A percentile compares a stretch with the other conserved stretches of the same genome.
Evolutionary conservation across 2,888 invertebrate species (phyloP).

Genomic region (Diarsia brunnea): DNA sequence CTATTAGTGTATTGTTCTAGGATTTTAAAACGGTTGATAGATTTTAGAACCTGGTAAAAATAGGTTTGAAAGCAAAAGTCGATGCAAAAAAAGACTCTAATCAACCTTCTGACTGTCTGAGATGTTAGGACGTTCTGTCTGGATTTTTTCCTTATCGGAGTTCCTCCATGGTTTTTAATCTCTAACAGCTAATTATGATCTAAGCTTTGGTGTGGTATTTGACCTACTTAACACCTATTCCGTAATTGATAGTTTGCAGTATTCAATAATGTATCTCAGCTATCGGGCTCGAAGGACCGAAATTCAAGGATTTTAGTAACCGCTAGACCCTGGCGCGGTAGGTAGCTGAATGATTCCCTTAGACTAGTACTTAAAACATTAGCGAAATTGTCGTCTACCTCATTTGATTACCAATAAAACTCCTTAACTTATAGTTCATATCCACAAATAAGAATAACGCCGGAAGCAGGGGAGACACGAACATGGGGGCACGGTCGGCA

Average conservation of each 20-base stretch:
- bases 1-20: constrained; percentile 20
- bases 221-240: not conserved
- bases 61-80: not conserved
- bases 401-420: constrained; percentile 18
- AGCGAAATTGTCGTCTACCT: not conserved
- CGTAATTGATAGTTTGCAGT: not conserved
- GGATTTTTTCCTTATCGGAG: not conserved
- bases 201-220: not conserved
- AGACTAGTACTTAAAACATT: not conserved
- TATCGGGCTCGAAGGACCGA: constrained; percentile 16
- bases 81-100: not conserved
- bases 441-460: constrained; percentile 46
- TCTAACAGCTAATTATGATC: not conserved
- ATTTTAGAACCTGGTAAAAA: not conserved
- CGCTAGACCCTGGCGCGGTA: not conserved
- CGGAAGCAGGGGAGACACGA: constrained; percentile 70
- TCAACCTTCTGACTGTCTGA: not conserved
- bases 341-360: not conserved
- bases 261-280: not conserved
- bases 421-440: constrained; percentile 23
- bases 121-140: not conserved
- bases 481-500: constrained; percentile 68
- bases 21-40: not conserved
- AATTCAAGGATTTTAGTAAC: not conserved
- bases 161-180: not conserved